Evolutionary conservation across 2,888 invertebrate genomes (phyloP), one percentile per base, ranked within the genome.

Genomic region (Caenorhabditis plicata): DNA sequence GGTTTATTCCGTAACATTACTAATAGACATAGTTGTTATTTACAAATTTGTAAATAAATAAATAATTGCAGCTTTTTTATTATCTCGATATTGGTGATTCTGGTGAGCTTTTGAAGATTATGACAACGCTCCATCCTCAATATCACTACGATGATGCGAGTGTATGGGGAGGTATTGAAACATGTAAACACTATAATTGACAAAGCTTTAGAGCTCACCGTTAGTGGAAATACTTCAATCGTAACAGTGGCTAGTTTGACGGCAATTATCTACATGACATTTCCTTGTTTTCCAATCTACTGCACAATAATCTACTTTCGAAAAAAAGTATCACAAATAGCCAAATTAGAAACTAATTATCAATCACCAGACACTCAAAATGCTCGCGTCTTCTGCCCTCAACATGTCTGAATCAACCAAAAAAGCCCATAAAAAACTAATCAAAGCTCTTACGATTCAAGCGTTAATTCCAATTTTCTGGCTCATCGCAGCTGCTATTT

Each of bases 401-500:
- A 56, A 53, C 29, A 52, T 65, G 46, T 57, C 61, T 1, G 47
- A 41, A 26, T 31, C 48, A 7, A 54, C 64, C 19, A 65, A 57
- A 38, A 43, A 44, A 9, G 49, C 53, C 0, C 64, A 65, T 41
- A 25, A 25, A 8, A 64, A 55, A 27, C 40, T 58, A 40, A 44
- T 58, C 19, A 38, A 48, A 32, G 56, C 61, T 9, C 48, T 65
- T 4, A 53, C 61, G 2, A 46, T 61, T 48, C 64, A 65, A 32
- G 64, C 64, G 9, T 42, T 49, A 20, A 61, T 65, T 27, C 64
- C 64, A 5, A 27, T 49, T 8, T 61, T 65, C 50, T 61, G 60
- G 56, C 54, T 65, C 7, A 19, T 56, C 26, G 64, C 60, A 5
- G 55, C 64, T 4, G 45, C 25, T 4, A 53, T 60, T 31, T 65